Evolutionary conservation across 2,888 invertebrate genomes (phyloP).

Genomic region (Acrobeloides nanus): DNA sequence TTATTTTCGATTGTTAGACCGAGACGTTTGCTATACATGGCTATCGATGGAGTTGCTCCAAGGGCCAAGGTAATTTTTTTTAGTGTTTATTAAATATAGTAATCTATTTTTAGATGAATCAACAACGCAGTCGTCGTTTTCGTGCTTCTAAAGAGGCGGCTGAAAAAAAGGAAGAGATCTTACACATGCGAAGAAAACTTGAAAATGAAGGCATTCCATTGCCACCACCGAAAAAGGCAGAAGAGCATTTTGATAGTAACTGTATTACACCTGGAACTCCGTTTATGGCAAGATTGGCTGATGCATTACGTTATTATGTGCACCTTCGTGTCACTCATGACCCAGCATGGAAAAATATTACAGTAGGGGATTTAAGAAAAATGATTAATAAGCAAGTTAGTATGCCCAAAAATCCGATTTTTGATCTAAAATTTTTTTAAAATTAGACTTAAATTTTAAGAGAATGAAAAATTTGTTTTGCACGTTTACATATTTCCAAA

Average conservation of each 20-base stretch:
- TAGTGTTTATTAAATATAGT: not conserved
- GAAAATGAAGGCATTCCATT: slow-evolving; percentile 51
- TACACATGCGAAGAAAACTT: slow-evolving; percentile 58
- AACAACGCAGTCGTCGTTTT: slow-evolving; percentile 90
- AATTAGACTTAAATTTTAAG: too few species aligned
- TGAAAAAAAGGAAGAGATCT: slow-evolving; percentile 79
- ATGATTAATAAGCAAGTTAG: too few species aligned
- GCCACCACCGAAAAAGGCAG: slow-evolving; percentile 70
- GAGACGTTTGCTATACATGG: slow-evolving; percentile 86
- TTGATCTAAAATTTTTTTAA: too few species aligned
- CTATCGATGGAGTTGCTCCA: slow-evolving; percentile 87
- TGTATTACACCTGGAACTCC: slow-evolving; percentile 93
- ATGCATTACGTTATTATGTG: slow-evolving; percentile 65
- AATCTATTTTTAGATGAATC: slow-evolving; percentile 71
- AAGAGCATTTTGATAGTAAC: slow-evolving; percentile 93
- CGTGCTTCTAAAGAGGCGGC: slow-evolving; percentile 86
- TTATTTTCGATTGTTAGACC: slow-evolving; percentile 65
- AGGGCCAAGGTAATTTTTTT: slow-evolving; percentile 68
- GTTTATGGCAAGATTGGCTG: slow-evolving; percentile 48
- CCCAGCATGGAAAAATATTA: slow-evolving; percentile 86
- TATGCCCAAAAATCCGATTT: too few species aligned
- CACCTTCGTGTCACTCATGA: slow-evolving; percentile 80
- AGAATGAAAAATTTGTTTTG: too few species aligned
- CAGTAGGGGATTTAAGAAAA: slow-evolving; percentile 64
- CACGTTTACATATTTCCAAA: too few species aligned